Conservation (phyloP, 2,797 vertebrate genomes). For the Alosa sapidissima region DNA sequence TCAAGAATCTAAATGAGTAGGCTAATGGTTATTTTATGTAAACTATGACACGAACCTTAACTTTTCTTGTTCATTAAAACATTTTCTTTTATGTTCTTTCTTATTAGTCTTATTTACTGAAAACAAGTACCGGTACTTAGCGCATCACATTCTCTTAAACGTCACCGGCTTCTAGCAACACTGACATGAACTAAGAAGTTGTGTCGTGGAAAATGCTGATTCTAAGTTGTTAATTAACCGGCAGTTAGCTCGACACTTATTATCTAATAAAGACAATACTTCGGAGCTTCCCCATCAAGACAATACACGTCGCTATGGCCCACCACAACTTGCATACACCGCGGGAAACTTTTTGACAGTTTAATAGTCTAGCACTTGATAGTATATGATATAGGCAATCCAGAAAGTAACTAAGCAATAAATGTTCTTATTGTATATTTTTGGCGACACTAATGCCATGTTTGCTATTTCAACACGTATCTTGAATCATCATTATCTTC, state of each 20-base stretch:
- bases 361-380: constrained; percentile 10
- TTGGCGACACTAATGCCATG: background rate
- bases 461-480: background rate
- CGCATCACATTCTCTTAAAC: background rate
- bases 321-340: constrained; percentile 14
- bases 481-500: background rate
- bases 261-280: constrained; percentile 70
- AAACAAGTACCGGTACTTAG: background rate
- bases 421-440: background rate
- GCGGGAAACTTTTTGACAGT: constrained; percentile 33
- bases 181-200: background rate
- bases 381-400: background rate
- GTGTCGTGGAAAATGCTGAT: constrained; percentile 55
- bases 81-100: background rate
- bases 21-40: background rate
- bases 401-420: background rate
- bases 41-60: background rate
- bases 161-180: background rate
- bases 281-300: constrained; percentile 59
- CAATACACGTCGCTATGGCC: constrained; percentile 62
- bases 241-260: constrained; percentile 45
- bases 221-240: constrained; percentile 55
- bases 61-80: background rate
- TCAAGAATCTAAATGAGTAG: background rate
- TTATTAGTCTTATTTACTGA: background rate